These are phyloP conservation scores for Apantesis nais DNA, from an alignment of 2,888 invertebrate genomes.

Conservation along the genomic window DNA sequence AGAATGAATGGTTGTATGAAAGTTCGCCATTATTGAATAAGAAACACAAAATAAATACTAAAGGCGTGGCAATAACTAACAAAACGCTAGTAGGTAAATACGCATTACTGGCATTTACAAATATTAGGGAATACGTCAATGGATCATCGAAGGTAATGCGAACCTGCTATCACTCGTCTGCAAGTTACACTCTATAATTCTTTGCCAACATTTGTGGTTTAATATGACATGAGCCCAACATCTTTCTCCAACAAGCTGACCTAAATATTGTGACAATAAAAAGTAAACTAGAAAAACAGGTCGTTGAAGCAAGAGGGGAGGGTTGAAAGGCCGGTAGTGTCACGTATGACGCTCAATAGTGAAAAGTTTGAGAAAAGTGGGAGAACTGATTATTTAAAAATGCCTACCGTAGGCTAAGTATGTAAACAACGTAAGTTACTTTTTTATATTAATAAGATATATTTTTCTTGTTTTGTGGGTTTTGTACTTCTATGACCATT, in stretches of 20 bases:
- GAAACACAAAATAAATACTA: too few relatives aligned
- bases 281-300: slow-evolving; percentile 44
- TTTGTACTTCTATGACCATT: too few relatives aligned
- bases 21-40: too few relatives aligned
- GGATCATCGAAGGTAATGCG: neutral
- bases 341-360: slow-evolving; percentile 36
- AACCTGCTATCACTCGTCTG: neutral
- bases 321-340: slow-evolving; percentile 25
- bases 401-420: too few relatives aligned
- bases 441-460: too few relatives aligned
- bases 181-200: neutral
- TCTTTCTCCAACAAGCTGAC: slow-evolving; percentile 27
- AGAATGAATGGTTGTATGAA: too few relatives aligned
- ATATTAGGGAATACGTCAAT: neutral
- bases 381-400: slow-evolving; percentile 9
- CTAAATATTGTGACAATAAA: slow-evolving; percentile 37
- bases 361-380: slow-evolving; percentile 50
- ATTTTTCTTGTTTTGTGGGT: too few relatives aligned
- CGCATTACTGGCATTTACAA: too few relatives aligned
- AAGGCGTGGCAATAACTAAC: too few relatives aligned
- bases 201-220: neutral
- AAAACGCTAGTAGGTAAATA: too few relatives aligned
- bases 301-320: slow-evolving; percentile 32
- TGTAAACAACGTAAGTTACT: too few relatives aligned
- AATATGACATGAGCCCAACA: neutral